Evolutionary conservation across 1,140 invertebrate species (phyloP), one percentile per base, ranked within the genome.

Genomic region (Trypoxylus dichotomus): DNA sequence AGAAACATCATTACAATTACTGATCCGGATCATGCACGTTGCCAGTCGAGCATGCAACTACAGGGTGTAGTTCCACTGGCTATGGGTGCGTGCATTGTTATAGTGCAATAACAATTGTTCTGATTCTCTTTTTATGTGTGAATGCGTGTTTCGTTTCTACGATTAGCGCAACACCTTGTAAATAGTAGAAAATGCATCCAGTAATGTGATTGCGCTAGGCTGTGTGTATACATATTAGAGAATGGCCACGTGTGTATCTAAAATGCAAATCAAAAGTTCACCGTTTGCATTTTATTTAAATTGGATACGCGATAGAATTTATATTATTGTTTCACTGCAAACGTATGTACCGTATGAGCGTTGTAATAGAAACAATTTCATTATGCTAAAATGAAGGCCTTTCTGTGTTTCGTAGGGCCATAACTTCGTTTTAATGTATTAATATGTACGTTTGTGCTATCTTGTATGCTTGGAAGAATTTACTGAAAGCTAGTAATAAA

Each of bases 191-290:
- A 54, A 54, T n/a, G 47, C 47, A 54, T 19, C 13, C 13, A 54
- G 47, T 54, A 54, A 54, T 54, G 47, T 54, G 47, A 54, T 54
- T 54, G 47, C 5, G 47, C 19, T 19, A 54, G 15, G 47, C 19
- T 19, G 15, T 5, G 19, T 47, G 7, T 47, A 13, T 54, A n/a
- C 19, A 15, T 19, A 54, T 54, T n/a, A 19, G 47, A 5, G 5
- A 54, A 54, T 54, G 15, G 19, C 47, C 19, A 19, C 15, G 47
- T 54, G 47, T 54, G 47, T 54, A 54, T 54, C 47, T 54, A 54
- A 54, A n/a, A 54, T 54, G 47, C 47, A 54, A 54, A 54, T 54
- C 47, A 54, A 54, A 43, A 54, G 47, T 54, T 54, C 47, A 54
- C 19, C 19, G 47, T 54, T 54, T 54, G 47, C 47, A 54, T 54